Base-by-base conservation (phyloP, 2,797 vertebrate genomes). In the Agapornis canus region DNA sequence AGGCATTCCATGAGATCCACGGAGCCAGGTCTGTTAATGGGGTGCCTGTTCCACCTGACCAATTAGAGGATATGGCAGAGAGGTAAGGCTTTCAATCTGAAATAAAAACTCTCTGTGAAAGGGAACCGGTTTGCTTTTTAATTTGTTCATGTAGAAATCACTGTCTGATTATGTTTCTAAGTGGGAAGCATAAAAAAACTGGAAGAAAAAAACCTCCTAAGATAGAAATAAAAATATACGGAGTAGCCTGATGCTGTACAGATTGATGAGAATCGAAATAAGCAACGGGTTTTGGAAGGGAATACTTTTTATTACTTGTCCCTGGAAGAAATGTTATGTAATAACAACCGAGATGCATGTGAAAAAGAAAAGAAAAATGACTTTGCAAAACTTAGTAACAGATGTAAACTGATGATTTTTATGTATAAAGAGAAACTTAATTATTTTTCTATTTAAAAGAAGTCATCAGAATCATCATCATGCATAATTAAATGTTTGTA, bases 51-150 rank as follows among this genome's bases (percentile, higher is more conserved):
- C 99, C 99, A 49, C 92, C 98, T 17, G 99, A 99, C 49, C 99
- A 99, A 90, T 98, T 99, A 90, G 99, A 99, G 84, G 99, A 99
- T 96, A 99, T 99, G 98, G 99, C 99, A 49, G 99, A 99, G 95
- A 98, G 99, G 99, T 99, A 97, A 97, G 97, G 59, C 72, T 90
- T 93, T 69, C 78, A 48, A 60, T 68, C n/a, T 86, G 72, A 86
- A 85, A 85, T 79, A 29, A 92, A 75, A 92, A 35, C 51, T 22
- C 45, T 82, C 43, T 75, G 29, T 75, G 45, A 94, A 84, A 27
- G 60, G 72, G 52, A 84, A 57, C 56, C 82, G 89, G 81, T 75
- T 91, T 22, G 40, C 37, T 68, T 95, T 91, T 79, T 69, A 59
- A 86, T 81, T 42, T 92, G 64, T 83, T 92, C 17, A 11, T 60